Evolutionary conservation across 2,113 vertebrate species (phyloP).

Genomic region (Calonectris borealis): DNA sequence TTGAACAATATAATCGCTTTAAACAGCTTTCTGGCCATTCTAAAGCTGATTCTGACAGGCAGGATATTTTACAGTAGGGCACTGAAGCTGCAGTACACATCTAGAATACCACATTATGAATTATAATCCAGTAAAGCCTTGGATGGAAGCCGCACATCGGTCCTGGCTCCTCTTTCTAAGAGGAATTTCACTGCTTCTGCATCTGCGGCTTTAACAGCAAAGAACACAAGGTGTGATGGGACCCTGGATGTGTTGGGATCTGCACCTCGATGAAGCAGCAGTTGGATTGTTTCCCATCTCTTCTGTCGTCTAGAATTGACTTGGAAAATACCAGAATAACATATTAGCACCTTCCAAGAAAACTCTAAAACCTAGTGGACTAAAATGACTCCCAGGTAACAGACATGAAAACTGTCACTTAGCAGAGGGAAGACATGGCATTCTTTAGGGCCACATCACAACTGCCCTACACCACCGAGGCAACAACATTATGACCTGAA

Average conservation of each 20-base stretch:
- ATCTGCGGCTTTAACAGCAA: slow-evolving; percentile 82
- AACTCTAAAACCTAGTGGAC: background rate
- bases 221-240: slow-evolving; percentile 81
- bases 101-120: background rate
- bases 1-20: background rate
- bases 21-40: background rate
- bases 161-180: slow-evolving; percentile 77
- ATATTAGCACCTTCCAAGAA: background rate
- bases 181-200: slow-evolving; percentile 72
- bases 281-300: slow-evolving; percentile 74
- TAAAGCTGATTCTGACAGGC: background rate
- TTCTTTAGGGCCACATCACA: background rate
- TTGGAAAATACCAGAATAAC: background rate
- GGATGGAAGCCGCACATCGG: slow-evolving; percentile 72
- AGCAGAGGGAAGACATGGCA: background rate
- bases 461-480: background rate
- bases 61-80: background rate
- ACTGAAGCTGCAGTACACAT: background rate
- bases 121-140: slow-evolving; percentile 59
- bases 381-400: background rate
- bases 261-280: slow-evolving; percentile 81
- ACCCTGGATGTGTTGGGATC: slow-evolving; percentile 79
- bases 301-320: slow-evolving; percentile 63
- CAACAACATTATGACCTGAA: background rate
- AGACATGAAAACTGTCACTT: background rate